phyloP scores from a whole-genome alignment of 2,113 vertebrate genomes.

The Myxocyprinus asiaticus region DNA sequence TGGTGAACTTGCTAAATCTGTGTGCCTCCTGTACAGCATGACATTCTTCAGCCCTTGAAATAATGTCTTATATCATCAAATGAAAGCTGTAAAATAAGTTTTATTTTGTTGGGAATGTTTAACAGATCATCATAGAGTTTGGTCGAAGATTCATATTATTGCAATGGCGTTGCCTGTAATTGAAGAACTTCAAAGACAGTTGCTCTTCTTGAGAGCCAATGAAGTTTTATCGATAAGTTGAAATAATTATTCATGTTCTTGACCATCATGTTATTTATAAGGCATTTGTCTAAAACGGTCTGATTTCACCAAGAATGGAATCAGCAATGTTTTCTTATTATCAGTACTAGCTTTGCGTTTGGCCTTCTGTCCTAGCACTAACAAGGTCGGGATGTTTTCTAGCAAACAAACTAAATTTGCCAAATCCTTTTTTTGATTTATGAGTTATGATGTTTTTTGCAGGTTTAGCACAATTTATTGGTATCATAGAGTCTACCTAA shows the following conservation, averaged over 20 bases:
- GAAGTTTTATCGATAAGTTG: neutral
- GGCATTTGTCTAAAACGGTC: conserved; percentile 19
- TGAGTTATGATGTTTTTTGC: neutral
- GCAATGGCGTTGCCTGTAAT: neutral
- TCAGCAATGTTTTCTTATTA: neutral
- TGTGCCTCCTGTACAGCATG: conserved; percentile 2
- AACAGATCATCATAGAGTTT: too few species aligned
- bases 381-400: neutral
- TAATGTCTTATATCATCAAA: conserved; percentile 5
- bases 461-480: neutral
- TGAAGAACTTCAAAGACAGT: neutral
- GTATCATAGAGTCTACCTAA: neutral
- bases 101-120: neutral
- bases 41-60: neutral
- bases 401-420: conserved; percentile 14
- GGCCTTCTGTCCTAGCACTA: neutral
- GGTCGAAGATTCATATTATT: too few species aligned
- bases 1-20: too few species aligned
- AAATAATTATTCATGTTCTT: neutral
- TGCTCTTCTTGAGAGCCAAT: too few species aligned
- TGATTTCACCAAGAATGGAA: conserved; percentile 7
- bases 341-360: neutral
- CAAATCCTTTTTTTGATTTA: neutral
- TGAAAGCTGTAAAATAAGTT: neutral
- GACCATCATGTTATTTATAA: neutral